These are phyloP conservation scores for Acrobasis consociella DNA, from an alignment of 2,888 invertebrate species.

Conservation along the genomic window DNA sequence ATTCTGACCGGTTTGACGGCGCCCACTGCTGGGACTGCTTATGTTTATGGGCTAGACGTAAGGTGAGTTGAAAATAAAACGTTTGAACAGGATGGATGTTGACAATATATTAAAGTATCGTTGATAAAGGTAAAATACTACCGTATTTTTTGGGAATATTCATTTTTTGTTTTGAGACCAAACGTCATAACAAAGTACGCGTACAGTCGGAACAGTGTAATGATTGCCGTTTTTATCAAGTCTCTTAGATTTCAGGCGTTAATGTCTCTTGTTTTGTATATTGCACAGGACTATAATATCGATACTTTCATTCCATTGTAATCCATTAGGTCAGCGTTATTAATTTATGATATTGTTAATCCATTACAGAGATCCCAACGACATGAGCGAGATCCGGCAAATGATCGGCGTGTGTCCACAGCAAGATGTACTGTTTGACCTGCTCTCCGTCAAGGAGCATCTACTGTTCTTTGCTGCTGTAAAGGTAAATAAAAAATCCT, in stretches of 20 bases:
- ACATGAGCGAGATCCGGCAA: constrained; percentile 89
- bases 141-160: too few relatives aligned
- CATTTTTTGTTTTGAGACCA: too few relatives aligned
- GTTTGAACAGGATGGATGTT: not conserved
- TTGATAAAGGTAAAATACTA: too few relatives aligned
- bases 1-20: constrained; percentile 91
- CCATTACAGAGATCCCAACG: constrained; percentile 84
- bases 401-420: constrained; percentile 95
- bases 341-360: too few relatives aligned
- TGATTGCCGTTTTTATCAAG: too few relatives aligned
- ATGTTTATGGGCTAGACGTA: constrained; percentile 89
- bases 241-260: too few relatives aligned
- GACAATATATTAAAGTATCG: not conserved
- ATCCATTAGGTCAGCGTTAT: too few relatives aligned
- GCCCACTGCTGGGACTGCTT: constrained; percentile 88
- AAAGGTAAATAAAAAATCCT: constrained; percentile 73
- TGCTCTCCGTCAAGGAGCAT: constrained; percentile 90
- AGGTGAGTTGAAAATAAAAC: constrained; percentile 62
- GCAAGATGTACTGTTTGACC: constrained; percentile 91
- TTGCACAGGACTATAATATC: too few relatives aligned
- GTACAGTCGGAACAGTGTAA: too few relatives aligned
- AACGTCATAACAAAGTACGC: too few relatives aligned
- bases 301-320: too few relatives aligned
- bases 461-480: constrained; percentile 91
- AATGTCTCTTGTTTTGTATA: too few relatives aligned